Evolutionary conservation across 2,113 vertebrate species (phyloP).

Genomic region (Condylura cristata): DNA sequence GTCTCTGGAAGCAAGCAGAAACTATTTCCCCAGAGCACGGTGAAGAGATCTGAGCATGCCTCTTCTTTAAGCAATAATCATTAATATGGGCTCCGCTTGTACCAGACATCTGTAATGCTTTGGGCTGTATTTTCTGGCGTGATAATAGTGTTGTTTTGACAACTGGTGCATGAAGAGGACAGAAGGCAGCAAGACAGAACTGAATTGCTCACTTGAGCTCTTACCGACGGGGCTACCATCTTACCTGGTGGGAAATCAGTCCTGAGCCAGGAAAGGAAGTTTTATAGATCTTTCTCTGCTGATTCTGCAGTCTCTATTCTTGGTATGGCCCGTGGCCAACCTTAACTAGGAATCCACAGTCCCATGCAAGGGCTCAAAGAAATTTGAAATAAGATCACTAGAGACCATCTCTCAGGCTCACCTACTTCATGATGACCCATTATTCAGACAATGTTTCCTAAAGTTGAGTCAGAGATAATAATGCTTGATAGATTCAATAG

Average conservation of each 20-base stretch:
- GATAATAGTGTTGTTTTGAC: constrained; percentile 84
- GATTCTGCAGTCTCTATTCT: constrained; percentile 74
- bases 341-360: constrained; percentile 80
- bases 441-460: constrained; percentile 76
- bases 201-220: constrained; percentile 73
- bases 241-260: constrained; percentile 82
- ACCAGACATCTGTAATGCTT: constrained; percentile 85
- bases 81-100: constrained; percentile 85
- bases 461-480: background rate
- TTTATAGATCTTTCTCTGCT: constrained; percentile 79
- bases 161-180: constrained; percentile 79
- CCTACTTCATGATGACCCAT: constrained; percentile 67
- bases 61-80: constrained; percentile 84
- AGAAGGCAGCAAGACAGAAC: constrained; percentile 80
- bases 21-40: constrained; percentile 74
- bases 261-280: constrained; percentile 76
- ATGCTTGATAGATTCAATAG: background rate
- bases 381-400: constrained; percentile 74
- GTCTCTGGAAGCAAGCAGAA: constrained; percentile 68
- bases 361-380: constrained; percentile 71
- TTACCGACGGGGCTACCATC: constrained; percentile 78
- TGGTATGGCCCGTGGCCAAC: constrained; percentile 74
- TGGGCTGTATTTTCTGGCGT: constrained; percentile 84
- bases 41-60: constrained; percentile 75
- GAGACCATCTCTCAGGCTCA: constrained; percentile 71